A percentile compares a stretch with the other conserved stretches of the same genome.
Evolutionary conservation across 92 coral and sea anemone genomes (phyloP).

Genomic region (Epizoanthus illoricatus): DNA sequence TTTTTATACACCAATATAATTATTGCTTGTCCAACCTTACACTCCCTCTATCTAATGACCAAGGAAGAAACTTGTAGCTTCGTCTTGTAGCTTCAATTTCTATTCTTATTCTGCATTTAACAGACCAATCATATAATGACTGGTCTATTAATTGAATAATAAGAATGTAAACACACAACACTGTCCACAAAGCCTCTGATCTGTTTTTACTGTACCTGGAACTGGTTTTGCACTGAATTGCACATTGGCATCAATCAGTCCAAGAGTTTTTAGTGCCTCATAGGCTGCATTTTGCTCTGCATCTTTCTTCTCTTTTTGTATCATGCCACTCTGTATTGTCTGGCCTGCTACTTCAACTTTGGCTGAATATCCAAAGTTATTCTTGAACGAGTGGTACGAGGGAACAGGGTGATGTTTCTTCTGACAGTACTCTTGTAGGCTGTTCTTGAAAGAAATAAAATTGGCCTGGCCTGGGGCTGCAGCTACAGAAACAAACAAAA

Average conservation of each 20-base stretch:
- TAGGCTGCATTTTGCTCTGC: constrained; percentile 91
- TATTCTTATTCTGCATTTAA: too few species aligned
- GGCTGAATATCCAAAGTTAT: constrained; percentile 65
- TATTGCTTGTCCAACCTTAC: too few species aligned
- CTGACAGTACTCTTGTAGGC: constrained; percentile 91
- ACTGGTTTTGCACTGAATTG: constrained; percentile 27
- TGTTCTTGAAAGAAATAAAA: constrained; percentile 96
- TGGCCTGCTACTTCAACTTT: constrained; percentile 68
- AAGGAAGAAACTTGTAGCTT: too few species aligned
- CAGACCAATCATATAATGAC: too few species aligned
- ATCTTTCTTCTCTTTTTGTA: constrained; percentile 80
- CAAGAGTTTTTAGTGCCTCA: constrained; percentile 71
- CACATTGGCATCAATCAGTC: constrained; percentile 46
- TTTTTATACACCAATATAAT: too few species aligned
- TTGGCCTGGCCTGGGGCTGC: constrained; percentile 68
- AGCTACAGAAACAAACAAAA: constrained; percentile 37
- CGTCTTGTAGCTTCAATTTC: too few species aligned
- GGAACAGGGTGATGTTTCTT: constrained; percentile 84
- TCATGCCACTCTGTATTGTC: constrained; percentile 51
- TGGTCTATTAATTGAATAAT: too few species aligned
- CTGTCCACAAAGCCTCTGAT: too few species aligned
- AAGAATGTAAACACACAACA: background rate
- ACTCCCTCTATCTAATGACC: too few species aligned
- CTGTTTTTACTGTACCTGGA: constrained; percentile 19
- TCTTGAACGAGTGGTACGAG: constrained; percentile 58